Conservation (phyloP, 2,797 vertebrate genomes). For the Ataeniobius toweri region DNA sequence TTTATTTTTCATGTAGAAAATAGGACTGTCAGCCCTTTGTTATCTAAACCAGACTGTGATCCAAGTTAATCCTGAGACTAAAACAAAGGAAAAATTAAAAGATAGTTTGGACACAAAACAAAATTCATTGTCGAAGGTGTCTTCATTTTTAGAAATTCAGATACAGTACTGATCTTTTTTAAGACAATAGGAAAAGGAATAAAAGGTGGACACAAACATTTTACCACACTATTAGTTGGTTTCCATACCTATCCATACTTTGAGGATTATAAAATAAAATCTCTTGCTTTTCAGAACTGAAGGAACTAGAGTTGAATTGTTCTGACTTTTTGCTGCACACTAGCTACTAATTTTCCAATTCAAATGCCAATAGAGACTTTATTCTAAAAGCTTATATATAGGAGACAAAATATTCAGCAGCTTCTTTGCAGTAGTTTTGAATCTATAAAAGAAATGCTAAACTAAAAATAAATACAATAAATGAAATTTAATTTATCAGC, state of each 20-base stretch:
- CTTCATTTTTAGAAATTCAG: neutral
- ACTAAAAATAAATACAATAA: neutral
- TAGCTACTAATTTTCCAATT: neutral
- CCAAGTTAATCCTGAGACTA: neutral
- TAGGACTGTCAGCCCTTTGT: neutral
- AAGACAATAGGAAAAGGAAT: neutral
- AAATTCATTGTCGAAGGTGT: neutral
- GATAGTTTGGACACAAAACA: neutral
- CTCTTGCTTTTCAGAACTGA: neutral
- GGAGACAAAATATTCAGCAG: neutral
- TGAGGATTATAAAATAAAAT: neutral
- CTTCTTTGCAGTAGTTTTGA: neutral
- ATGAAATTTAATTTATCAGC: neutral
- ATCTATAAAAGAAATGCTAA: neutral
- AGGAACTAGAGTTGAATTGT: neutral
- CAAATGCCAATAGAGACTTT: no score
- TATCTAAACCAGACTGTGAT: neutral
- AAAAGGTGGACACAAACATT: neutral
- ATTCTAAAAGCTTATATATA: neutral
- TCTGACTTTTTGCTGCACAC: neutral
- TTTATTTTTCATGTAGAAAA: neutral
- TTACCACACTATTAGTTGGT: neutral
- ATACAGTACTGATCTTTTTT: neutral
- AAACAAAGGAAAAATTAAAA: neutral
- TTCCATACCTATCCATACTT: neutral